Evolutionary conservation across 2,113 vertebrate genomes (phyloP).

Genomic region (Hippopotamus amphibius): DNA sequence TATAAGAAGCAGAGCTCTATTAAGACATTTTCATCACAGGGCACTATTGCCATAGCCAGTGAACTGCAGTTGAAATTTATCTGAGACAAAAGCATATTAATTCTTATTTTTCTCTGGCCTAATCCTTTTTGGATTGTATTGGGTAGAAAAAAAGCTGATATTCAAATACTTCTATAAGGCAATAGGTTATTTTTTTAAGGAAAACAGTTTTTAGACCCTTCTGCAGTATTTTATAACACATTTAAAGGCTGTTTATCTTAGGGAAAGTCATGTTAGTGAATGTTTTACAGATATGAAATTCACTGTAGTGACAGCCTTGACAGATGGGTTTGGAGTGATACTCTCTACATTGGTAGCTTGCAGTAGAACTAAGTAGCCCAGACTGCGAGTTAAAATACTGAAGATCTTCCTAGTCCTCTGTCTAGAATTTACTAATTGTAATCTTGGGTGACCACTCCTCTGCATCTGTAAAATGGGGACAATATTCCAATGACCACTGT

Average conservation of each 20-base stretch:
- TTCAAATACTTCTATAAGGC: constrained; percentile 36
- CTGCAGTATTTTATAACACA: constrained; percentile 13
- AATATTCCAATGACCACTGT: not conserved
- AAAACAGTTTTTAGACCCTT: not conserved
- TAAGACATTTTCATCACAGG: constrained; percentile 48
- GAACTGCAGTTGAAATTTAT: constrained; percentile 64
- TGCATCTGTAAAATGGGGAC: not conserved
- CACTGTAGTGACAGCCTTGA: not conserved
- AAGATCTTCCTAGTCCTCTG: not conserved
- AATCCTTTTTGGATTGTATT: not conserved
- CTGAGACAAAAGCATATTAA: constrained; percentile 37
- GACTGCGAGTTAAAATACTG: not conserved
- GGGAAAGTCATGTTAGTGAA: not conserved
- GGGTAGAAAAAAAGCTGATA: constrained; percentile 37
- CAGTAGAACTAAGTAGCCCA: not conserved
- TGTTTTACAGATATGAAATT: not conserved
- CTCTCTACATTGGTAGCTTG: not conserved
- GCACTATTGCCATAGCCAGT: not conserved
- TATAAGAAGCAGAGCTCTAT: constrained; percentile 35
- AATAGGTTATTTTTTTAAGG: constrained; percentile 10
- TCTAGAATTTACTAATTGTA: not conserved
- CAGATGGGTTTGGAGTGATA: not conserved
- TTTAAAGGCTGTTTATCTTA: constrained; percentile 42
- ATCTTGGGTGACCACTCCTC: not conserved
- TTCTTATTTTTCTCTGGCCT: constrained; percentile 44